Base-by-base conservation (phyloP, 2,797 vertebrate genomes). In the Kryptopterus vitreolus region DNA sequence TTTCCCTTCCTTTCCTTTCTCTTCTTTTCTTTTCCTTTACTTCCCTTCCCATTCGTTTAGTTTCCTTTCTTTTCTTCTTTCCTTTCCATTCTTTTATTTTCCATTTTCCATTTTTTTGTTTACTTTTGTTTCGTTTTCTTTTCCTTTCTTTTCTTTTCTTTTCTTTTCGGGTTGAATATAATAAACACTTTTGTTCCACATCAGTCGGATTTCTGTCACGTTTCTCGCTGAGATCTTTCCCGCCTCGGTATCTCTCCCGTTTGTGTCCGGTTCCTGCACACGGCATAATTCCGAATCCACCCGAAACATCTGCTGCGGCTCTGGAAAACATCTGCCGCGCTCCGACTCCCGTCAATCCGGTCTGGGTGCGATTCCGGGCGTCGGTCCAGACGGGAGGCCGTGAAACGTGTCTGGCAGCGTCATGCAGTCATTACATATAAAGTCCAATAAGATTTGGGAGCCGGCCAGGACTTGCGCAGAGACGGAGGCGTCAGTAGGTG, bases 271-370 rank as follows among this genome's bases (percentile, higher is more conserved):
- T 52, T 82, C 87, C 86, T 80, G 83, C 84, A 61, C 57, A 73
- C 83, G 61, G 83, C 87, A 85, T 85, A 83, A 62, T 87, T 86
- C 84, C 80, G 87, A 86, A 89, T 89, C 16, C 58, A 82, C 66
- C 68, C 29, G 78, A 79, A 91, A 89, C 91, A 91, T 89, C 89
- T 92, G 90, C 90, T 87, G 70, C 79, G 62, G 72, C 22, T 61
- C 83, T 75, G 66, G 38, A 80, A 78, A 91, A 89, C 91, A 91
- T 89, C 89, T 92, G 88, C 89, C 89, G 84, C 85, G 87, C 85
- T 89, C 87, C 88, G 90, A 85, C 87, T 88, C 76, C 84, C 87
- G 90, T 90, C 87, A 87, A 88, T 84, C 76, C 22, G 73, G 50
- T 24, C 82, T 75, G 6, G 80, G 79, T 84, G 81, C 78, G 74